Percentiles rank a stretch among this genome's conserved stretches.
These are phyloP conservation scores for Pissodes strobi DNA, from an alignment of 1,140 invertebrate genomes.

Conservation along the genomic window DNA sequence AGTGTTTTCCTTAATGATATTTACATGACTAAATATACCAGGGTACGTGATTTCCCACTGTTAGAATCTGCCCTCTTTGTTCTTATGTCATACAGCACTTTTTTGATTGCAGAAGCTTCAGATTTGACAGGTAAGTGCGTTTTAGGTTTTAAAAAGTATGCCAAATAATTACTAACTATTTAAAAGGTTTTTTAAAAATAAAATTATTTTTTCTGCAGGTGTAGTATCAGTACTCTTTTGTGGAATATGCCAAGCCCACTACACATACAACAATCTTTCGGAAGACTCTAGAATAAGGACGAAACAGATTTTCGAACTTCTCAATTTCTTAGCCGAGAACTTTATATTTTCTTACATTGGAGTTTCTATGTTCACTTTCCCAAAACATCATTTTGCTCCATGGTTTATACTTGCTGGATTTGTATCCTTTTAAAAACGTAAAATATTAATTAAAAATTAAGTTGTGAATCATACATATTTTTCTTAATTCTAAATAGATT, in stretches of 20 bases:
- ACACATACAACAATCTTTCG: constrained; percentile 97
- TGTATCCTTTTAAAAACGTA: constrained; percentile 84
- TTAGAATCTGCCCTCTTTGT: constrained; percentile 96
- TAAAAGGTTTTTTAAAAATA: background rate
- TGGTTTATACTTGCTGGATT: constrained; percentile 92
- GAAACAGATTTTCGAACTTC: constrained; percentile 92
- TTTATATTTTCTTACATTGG: constrained; percentile 99
- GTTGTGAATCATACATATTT: background rate
- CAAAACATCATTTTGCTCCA: constrained; percentile 90
- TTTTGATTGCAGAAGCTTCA: constrained; percentile 93
- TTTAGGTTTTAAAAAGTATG: background rate
- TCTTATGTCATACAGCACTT: constrained; percentile 97
- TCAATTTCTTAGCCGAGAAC: constrained; percentile 97
- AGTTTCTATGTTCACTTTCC: constrained; percentile 97
- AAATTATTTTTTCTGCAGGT: constrained; percentile 61
- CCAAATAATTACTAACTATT: background rate
- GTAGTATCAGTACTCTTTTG: constrained; percentile 97
- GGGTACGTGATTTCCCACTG: constrained; percentile 92
- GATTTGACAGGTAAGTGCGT: constrained; percentile 84
- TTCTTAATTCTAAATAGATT: constrained; percentile 61
- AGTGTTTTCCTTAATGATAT: constrained; percentile 55
- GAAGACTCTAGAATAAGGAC: constrained; percentile 85
- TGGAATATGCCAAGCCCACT: constrained; percentile 98
- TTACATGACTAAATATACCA: constrained; percentile 93
- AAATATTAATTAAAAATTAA: background rate